These are phyloP conservation scores for Coranthus polyacanthus DNA, from an alignment of 2,797 vertebrate genomes.

Conservation along the genomic window DNA sequence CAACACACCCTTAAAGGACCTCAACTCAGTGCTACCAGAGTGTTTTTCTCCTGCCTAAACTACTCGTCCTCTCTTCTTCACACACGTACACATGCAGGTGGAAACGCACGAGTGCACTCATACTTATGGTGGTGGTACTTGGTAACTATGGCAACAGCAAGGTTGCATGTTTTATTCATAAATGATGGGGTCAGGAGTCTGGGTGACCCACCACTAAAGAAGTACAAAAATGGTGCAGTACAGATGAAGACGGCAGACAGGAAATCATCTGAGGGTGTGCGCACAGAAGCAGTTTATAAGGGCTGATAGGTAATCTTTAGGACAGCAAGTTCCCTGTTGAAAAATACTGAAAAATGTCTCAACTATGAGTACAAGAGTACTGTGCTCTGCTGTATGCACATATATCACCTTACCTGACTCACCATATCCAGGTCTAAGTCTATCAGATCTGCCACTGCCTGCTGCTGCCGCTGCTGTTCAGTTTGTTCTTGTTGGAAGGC, in stretches of 20 bases:
- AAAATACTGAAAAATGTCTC: conserved; percentile 2
- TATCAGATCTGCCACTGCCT: conserved; percentile 68
- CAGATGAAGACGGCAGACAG: conserved; percentile 18
- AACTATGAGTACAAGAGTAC: conserved; percentile 11
- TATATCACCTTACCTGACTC: conserved; percentile 79
- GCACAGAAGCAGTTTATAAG: conserved; percentile 1
- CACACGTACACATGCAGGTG: conserved; percentile 7
- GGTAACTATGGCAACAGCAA: conserved; percentile 66
- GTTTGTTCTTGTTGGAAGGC: conserved; percentile 39
- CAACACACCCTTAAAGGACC: conserved; percentile 31
- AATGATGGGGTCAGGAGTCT: conserved; percentile 57
- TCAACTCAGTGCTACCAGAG: not conserved
- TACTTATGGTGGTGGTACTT: not conserved
- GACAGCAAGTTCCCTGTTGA: not conserved
- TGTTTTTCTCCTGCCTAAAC: conserved; percentile 12
- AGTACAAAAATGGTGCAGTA: conserved; percentile 38
- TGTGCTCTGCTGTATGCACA: conserved; percentile 1
- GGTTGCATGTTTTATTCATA: conserved; percentile 70
- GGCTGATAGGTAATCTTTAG: conserved; percentile 16
- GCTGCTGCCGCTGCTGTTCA: conserved; percentile 27
- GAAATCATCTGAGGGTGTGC: conserved; percentile 27
- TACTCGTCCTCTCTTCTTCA: not conserved
- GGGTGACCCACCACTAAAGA: conserved; percentile 46
- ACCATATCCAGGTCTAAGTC: conserved; percentile 70
- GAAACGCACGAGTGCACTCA: conserved; percentile 6